Evolutionary conservation across 2,888 invertebrate genomes (phyloP).

Genomic region (Drosophila histrio): DNA sequence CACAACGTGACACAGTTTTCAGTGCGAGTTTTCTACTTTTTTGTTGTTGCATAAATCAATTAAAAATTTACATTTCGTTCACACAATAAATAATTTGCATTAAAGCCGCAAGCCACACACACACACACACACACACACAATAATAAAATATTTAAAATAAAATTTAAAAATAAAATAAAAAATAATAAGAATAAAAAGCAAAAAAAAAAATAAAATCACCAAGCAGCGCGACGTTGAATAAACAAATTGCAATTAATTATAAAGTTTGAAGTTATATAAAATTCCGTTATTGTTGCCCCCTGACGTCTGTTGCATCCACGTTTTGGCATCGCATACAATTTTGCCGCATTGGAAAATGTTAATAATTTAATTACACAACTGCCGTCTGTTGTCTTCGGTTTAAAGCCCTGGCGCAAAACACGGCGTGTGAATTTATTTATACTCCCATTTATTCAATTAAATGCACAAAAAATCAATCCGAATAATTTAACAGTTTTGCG

Average conservation of each 20-base stretch:
- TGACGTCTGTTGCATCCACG: constrained; percentile 22
- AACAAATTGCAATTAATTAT: constrained; percentile 65
- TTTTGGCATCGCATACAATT: constrained; percentile 16
- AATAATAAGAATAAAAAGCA: constrained; percentile 10
- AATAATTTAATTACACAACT: constrained; percentile 17
- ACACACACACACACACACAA: constrained; percentile 11
- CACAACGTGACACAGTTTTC: constrained; percentile 56
- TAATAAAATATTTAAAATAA: background rate
- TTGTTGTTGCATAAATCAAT: constrained; percentile 56
- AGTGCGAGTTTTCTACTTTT: background rate
- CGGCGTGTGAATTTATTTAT: constrained; percentile 11
- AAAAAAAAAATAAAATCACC: constrained; percentile 15
- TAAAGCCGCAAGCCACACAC: constrained; percentile 47
- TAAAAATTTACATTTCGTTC: constrained; percentile 74
- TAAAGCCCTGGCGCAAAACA: constrained; percentile 1
- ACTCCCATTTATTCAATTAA: constrained; percentile 14
- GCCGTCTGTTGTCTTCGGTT: background rate
- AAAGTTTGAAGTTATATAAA: constrained; percentile 34
- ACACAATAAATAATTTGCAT: constrained; percentile 70
- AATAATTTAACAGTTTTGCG: constrained; percentile 17
- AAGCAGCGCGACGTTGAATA: constrained; percentile 24
- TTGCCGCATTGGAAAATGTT: constrained; percentile 21
- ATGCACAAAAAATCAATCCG: constrained; percentile 11
- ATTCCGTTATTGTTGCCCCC: constrained; percentile 8
- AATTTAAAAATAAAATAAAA: background rate